Base-by-base conservation (phyloP, 2,797 vertebrate genomes). In the Pangasius mekongensis region DNA sequence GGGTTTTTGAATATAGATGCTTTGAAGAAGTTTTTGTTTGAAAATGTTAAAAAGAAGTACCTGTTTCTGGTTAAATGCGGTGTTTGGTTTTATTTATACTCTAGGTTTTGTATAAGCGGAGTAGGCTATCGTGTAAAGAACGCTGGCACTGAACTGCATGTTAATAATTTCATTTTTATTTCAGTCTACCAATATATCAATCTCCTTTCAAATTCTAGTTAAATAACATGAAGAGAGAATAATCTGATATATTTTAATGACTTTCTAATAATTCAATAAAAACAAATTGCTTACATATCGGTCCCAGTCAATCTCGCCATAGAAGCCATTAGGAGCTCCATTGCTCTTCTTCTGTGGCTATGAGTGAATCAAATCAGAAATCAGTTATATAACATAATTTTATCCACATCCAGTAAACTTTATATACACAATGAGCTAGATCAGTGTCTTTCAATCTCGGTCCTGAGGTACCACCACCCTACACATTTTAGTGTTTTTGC, bases 281-380 rank as follows among this genome's bases (percentile, higher is more conserved):
- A 85, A 67, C 8, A 0, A 89, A 83, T 71, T 93, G 97, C 98
- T 98, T 93, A 99, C 99, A 0, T 98, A 99, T 98, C 99, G 96
- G 84, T 99, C 98, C 99, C 99, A 99, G 95, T 99, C 99, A 39
- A 99, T 99, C 94, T 99, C 99, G 0, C 96, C 98, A 4, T 97
- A 98, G 95, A 99, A 99, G 91, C 99, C 99, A 93, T 99, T 99
- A 0, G 97, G 97, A 88, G 98, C 96, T 24, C 98, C 99, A 0
- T 99, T 99, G 39, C 95, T 96, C 94, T 97, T 99, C 95, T 97
- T 99, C 97, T 99, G 97, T 90, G 95, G 91, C 94, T 95, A 69
- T 36, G 84, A 91, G 30, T 91, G 86, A 87, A 89, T 86, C 11
- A 91, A 89, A 64, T 83, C 22, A 77, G 84, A 85, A 91, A 52